Percentiles rank a stretch among this genome's conserved stretches.
These are phyloP conservation scores for Monochamus saltuarius DNA, from an alignment of 1,140 invertebrate genomes.

Conservation along the genomic window DNA sequence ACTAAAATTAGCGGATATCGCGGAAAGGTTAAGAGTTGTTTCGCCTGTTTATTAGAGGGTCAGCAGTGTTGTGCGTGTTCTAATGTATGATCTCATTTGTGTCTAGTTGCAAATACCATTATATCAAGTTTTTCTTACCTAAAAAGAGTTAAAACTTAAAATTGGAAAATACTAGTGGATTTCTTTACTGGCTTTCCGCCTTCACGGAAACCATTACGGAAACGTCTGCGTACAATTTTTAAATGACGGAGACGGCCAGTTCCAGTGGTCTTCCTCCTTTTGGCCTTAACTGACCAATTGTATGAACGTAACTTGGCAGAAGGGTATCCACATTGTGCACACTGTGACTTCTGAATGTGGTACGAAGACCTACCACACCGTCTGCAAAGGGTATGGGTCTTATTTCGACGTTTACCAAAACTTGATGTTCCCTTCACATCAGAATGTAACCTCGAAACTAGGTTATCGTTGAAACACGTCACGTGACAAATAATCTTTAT, in stretches of 20 bases:
- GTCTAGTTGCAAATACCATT: no score
- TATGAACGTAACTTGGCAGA: slow-evolving; percentile 89
- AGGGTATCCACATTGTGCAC: slow-evolving; percentile 97
- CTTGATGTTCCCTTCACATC: slow-evolving; percentile 99
- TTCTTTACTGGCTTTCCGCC: slow-evolving; percentile 60
- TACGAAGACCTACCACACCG: slow-evolving; percentile 96
- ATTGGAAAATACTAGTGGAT: no score
- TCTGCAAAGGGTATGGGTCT: slow-evolving; percentile 98
- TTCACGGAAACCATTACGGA: slow-evolving; percentile 77
- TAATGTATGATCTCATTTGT: no score
- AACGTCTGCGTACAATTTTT: slow-evolving; percentile 87
- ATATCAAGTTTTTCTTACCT: no score
- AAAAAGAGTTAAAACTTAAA: no score
- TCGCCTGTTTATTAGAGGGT: no score
- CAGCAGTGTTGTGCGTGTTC: no score
- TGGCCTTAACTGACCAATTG: slow-evolving; percentile 98
- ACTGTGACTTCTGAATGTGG: slow-evolving; percentile 97
- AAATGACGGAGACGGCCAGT: slow-evolving; percentile 95
- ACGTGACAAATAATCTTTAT: no score
- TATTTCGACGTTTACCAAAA: slow-evolving; percentile 99
- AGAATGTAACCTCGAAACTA: no score
- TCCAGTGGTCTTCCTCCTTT: slow-evolving; percentile 98
- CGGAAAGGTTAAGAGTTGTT: no score
- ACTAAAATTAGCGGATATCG: no score
- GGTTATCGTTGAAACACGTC: no score